Conservation (phyloP, 2,888 invertebrate species). For the Serripes groenlandicus region DNA sequence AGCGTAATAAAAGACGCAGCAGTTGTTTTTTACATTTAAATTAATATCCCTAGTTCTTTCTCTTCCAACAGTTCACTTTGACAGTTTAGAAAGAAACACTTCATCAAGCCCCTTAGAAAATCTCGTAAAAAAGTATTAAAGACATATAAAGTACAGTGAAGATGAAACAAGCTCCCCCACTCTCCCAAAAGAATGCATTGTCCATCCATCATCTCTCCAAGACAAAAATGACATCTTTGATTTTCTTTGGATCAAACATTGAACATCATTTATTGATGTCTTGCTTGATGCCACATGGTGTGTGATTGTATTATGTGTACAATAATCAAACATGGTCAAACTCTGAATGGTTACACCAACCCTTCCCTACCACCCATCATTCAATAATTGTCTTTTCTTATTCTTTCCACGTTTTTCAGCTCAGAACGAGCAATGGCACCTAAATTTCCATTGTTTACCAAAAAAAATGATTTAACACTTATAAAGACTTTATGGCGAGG, state of each 20-base stretch:
- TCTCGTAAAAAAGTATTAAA: neutral
- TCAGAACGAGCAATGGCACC: neutral
- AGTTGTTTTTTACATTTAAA: no score
- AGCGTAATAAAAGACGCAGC: no score
- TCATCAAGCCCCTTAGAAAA: neutral
- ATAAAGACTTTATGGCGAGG: no score
- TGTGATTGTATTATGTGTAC: slow-evolving; percentile 15
- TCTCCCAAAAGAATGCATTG: neutral
- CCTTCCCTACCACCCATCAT: neutral
- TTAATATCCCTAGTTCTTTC: no score
- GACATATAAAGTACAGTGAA: neutral
- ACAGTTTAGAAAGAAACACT: no score
- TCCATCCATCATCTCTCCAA: slow-evolving; percentile 21
- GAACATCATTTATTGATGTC: slow-evolving; percentile 10
- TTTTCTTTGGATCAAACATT: slow-evolving; percentile 18
- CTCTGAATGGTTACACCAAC: neutral
- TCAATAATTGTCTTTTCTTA: neutral
- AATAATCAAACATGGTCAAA: slow-evolving; percentile 5
- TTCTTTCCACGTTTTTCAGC: neutral
- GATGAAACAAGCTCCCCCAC: neutral
- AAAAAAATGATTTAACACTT: no score
- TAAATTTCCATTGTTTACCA: no score
- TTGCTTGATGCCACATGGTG: slow-evolving; percentile 10
- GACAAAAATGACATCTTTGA: slow-evolving; percentile 26
- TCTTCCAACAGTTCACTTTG: no score